A percentile compares a stretch with the other conserved stretches of the same genome.
These are phyloP conservation scores for Aethina tumida DNA, from an alignment of 1,140 invertebrate species.

Conservation along the genomic window DNA sequence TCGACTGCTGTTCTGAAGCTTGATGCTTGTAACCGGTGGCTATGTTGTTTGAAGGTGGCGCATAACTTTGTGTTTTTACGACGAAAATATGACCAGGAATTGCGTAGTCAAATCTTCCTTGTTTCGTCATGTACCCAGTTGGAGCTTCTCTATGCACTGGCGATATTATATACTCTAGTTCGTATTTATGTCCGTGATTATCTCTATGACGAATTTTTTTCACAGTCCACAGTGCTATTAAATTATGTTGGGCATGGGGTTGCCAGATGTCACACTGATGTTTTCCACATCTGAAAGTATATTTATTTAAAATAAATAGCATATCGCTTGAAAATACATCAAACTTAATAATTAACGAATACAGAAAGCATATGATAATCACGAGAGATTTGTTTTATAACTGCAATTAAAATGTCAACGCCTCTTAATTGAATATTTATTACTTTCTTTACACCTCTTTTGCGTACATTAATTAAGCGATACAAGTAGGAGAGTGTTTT, in stretches of 20 bases:
- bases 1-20: too few species aligned
- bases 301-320: too few species aligned
- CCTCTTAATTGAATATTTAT: too few species aligned
- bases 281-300: too few species aligned
- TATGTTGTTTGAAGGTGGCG: conserved; percentile 2
- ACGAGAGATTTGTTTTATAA: too few species aligned
- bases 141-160: conserved; percentile 32
- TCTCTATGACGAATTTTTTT: conserved; percentile 48
- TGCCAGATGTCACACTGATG: conserved; percentile 18
- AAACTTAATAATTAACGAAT: too few species aligned
- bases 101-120: conserved; percentile 29
- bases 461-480: too few species aligned
- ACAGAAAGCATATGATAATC: too few species aligned
- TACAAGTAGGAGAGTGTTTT: too few species aligned
- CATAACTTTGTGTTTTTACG: conserved; percentile 11
- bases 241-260: conserved; percentile 33
- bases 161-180: conserved; percentile 52
- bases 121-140: conserved; percentile 4
- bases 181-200: conserved; percentile 41
- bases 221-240: conserved; percentile 51
- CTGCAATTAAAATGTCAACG: too few species aligned
- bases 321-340: too few species aligned
- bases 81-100: conserved; percentile 32
- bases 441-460: too few species aligned
- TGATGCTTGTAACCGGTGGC: background rate